Evolutionary conservation across 2,797 vertebrate species (phyloP).

Genomic region (Sebastes vulpes): DNA sequence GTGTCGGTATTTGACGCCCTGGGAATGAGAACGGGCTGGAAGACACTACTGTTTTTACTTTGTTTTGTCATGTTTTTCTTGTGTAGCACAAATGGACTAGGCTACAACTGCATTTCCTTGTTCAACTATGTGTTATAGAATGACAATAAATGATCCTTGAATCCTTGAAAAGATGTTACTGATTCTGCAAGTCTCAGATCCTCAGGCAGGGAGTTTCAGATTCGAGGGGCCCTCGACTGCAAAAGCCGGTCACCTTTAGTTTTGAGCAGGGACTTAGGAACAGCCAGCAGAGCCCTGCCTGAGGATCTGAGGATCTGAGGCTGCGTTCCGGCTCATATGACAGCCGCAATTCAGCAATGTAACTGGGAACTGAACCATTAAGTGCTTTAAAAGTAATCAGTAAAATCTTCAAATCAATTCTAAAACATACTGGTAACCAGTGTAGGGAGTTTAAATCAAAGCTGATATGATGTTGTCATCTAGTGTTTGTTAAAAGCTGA

Average conservation of each 20-base stretch:
- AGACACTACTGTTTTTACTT: not conserved
- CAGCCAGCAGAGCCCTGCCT: not conserved
- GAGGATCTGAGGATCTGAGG: not conserved
- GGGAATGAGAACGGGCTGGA: too few relatives aligned
- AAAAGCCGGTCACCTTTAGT: not conserved
- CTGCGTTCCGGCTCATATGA: not conserved
- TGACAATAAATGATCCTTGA: not conserved
- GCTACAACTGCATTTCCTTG: not conserved
- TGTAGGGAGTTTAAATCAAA: not conserved
- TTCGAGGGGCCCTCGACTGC: not conserved
- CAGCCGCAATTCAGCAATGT: not conserved
- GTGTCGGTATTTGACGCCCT: too few relatives aligned
- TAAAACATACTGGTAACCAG: not conserved
- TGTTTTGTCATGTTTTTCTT: not conserved
- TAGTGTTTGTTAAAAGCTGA: too few relatives aligned
- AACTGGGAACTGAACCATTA: not conserved
- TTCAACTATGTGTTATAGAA: not conserved
- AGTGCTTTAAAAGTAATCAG: not conserved
- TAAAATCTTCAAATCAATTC: not conserved
- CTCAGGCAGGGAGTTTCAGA: not conserved
- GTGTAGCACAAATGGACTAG: not conserved
- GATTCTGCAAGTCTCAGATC: not conserved
- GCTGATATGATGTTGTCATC: not conserved
- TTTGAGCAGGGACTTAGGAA: not conserved
- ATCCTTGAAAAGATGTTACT: not conserved